Conservation (phyloP, 1,140 invertebrate species). For the Anoplolepis gracilipes region DNA sequence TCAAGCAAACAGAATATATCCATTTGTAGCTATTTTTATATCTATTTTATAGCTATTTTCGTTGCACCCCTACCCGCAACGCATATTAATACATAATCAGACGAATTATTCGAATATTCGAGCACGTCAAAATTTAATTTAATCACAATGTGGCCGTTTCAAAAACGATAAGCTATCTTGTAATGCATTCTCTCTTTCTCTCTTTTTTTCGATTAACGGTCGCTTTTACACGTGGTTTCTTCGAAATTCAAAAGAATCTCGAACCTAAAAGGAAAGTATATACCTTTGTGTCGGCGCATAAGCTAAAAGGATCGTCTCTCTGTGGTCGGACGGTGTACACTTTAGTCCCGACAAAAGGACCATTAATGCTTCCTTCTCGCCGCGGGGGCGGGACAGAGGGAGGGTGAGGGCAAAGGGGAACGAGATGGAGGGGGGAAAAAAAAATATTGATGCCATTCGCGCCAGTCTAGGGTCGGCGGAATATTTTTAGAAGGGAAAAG, state of each 20-base stretch:
- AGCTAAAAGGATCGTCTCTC: conserved; percentile 35
- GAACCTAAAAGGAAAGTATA: conserved; percentile 44
- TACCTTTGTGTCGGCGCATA: conserved; percentile 37
- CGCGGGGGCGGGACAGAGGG: background rate
- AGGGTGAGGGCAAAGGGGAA: background rate
- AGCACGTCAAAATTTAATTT: conserved; percentile 35
- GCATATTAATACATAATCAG: background rate
- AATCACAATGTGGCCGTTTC: conserved; percentile 23
- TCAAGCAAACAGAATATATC: background rate
- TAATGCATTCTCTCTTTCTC: conserved; percentile 6
- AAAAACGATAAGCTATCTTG: conserved; percentile 29
- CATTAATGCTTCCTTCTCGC: conserved; percentile 74
- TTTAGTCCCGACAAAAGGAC: conserved; percentile 75
- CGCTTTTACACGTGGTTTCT: background rate
- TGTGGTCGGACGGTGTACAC: conserved; percentile 68
- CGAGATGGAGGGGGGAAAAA: conserved; percentile 55
- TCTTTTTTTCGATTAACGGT: conserved; percentile 4
- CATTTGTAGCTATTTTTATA: conserved; percentile 24
- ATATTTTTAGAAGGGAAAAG: conserved; percentile 76
- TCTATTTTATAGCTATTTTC: background rate
- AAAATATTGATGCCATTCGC: conserved; percentile 55
- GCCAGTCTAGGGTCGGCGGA: conserved; percentile 77
- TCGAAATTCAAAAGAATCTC: conserved; percentile 22
- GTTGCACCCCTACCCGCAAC: background rate
- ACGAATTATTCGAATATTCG: conserved; percentile 6